phyloP scores from a whole-genome alignment of 2,888 invertebrate species.

The Dolichomitus sp. region DNA sequence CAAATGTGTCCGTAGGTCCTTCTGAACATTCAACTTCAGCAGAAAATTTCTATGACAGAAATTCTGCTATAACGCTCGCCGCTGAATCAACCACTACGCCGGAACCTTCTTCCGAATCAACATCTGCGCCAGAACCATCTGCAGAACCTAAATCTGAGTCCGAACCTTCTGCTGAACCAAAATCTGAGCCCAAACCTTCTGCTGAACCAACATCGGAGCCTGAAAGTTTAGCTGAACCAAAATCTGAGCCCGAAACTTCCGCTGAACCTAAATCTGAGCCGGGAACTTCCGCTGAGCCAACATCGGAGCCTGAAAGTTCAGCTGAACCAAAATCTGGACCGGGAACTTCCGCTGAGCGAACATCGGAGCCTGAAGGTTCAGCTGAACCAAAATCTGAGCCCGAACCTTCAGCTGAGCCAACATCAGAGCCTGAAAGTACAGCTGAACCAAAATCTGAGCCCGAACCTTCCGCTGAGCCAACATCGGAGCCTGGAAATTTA shows the following conservation, averaged over 20 bases:
- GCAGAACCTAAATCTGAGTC: constrained; percentile 66
- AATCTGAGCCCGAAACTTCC: constrained; percentile 72
- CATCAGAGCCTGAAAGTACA: constrained; percentile 57
- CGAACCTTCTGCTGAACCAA: constrained; percentile 78
- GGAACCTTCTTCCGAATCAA: constrained; percentile 64
- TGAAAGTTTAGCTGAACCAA: constrained; percentile 79
- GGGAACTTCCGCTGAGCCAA: constrained; percentile 71
- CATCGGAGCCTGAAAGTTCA: constrained; percentile 70
- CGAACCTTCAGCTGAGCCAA: constrained; percentile 54
- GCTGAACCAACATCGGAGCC: constrained; percentile 62
- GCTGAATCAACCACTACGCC: constrained; percentile 79
- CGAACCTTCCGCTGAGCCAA: constrained; percentile 73
- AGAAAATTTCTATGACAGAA: constrained; percentile 65
- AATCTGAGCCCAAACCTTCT: constrained; percentile 74
- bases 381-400: constrained; percentile 66
- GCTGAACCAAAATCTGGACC: constrained; percentile 62
- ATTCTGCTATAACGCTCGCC: constrained; percentile 64
- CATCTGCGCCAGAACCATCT: constrained; percentile 74
- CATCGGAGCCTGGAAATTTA: constrained; percentile 72
- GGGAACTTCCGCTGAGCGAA: constrained; percentile 66
- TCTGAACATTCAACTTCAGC: constrained; percentile 62
- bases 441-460: constrained; percentile 72
- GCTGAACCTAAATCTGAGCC: constrained; percentile 55
- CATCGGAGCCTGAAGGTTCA: constrained; percentile 74
- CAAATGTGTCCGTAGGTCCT: constrained; percentile 51